Percentiles rank a stretch among this genome's conserved stretches.
These are phyloP conservation scores for Orgyia antiqua DNA, from an alignment of 2,888 invertebrate species.

Conservation along the genomic window DNA sequence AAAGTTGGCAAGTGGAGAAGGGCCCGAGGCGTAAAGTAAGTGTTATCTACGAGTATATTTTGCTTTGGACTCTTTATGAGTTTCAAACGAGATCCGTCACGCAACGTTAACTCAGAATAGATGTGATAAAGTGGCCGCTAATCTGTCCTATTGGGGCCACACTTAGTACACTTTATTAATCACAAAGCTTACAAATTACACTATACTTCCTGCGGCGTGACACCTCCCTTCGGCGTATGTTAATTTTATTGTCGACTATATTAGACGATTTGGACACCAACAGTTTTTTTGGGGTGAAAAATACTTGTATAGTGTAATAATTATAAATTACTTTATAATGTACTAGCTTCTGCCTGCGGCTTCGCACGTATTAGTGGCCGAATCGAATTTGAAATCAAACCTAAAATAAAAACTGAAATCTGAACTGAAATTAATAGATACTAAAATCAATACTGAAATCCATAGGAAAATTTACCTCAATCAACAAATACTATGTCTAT, in stretches of 20 bases:
- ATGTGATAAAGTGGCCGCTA: slow-evolving; percentile 78
- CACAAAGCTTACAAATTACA: slow-evolving; percentile 78
- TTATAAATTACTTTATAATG: too few relatives aligned
- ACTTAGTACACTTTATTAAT: slow-evolving; percentile 78
- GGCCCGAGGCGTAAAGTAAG: slow-evolving; percentile 69
- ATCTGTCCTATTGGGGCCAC: slow-evolving; percentile 77
- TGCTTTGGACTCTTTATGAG: slow-evolving; percentile 78
- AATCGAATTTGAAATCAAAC: too few relatives aligned
- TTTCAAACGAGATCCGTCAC: slow-evolving; percentile 78
- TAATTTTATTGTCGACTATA: slow-evolving; percentile 71
- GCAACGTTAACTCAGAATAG: slow-evolving; percentile 75
- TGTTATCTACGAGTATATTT: slow-evolving; percentile 75
- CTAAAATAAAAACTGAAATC: too few relatives aligned
- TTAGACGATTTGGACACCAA: slow-evolving; percentile 63
- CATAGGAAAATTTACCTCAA: too few relatives aligned
- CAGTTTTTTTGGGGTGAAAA: slow-evolving; percentile 57
- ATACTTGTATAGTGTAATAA: slow-evolving; percentile 40
- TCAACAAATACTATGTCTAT: too few relatives aligned
- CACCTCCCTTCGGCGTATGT: slow-evolving; percentile 68
- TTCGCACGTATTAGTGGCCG: too few relatives aligned
- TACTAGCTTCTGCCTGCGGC: too few relatives aligned
- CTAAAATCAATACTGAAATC: too few relatives aligned
- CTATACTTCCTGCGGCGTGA: slow-evolving; percentile 73
- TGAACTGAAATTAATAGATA: too few relatives aligned
- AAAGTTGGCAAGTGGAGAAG: slow-evolving; percentile 72